A percentile compares a stretch with the other conserved stretches of the same genome.
These are phyloP conservation scores for Anastatus disparis DNA, from an alignment of 1,140 invertebrate genomes.

Conservation along the genomic window DNA sequence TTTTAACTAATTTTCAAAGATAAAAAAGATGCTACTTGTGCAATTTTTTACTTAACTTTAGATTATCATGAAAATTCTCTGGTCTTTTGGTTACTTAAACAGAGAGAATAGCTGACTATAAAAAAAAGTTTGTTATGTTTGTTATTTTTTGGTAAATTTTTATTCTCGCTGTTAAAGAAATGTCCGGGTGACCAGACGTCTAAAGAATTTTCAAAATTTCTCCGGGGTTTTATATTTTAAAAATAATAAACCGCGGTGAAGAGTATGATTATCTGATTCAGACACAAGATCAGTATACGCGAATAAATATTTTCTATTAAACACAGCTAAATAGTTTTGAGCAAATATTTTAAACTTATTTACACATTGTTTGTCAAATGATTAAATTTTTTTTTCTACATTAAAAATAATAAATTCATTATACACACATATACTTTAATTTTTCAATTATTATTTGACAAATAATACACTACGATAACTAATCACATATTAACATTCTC, in stretches of 20 bases:
- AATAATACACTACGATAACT: constrained; percentile 1
- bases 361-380: constrained; percentile 8
- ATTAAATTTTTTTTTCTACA: neutral
- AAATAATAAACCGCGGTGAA: constrained; percentile 20
- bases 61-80: constrained; percentile 20
- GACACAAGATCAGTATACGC: constrained; percentile 12
- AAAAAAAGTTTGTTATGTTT: neutral
- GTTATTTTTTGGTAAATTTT: too few species aligned
- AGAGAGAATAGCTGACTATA: neutral
- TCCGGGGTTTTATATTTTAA: neutral
- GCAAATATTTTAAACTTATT: neutral
- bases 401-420: neutral
- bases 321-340: constrained; percentile 6
- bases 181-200: constrained; percentile 11
- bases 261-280: constrained; percentile 28
- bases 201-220: constrained; percentile 29
- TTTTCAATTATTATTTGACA: constrained; percentile 8
- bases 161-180: constrained; percentile 4
- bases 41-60: neutral
- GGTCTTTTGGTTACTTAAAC: constrained; percentile 20
- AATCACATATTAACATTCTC: neutral
- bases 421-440: too few species aligned
- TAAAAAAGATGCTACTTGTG: neutral
- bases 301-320: too few species aligned
- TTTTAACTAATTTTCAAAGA: neutral